Evolutionary conservation across 30 jellyfish, hydroid and myxozoan genomes (phyloP).

Genomic region (Rhopilema esculentum): DNA sequence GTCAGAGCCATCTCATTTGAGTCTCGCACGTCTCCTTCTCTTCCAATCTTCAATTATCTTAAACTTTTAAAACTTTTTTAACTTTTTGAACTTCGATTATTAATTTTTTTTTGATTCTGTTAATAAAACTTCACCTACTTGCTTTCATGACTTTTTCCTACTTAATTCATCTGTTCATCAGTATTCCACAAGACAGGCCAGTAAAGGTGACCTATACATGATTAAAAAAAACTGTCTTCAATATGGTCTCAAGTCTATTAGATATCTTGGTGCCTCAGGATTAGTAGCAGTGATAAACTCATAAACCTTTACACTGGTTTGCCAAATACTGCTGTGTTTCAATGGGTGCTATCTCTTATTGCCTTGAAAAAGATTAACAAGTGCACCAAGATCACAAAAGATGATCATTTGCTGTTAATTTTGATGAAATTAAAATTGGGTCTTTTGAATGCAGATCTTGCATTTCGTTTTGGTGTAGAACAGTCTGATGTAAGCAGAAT

Average conservation of each 20-base stretch:
- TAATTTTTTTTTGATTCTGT: constrained; percentile 48
- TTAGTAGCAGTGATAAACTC: constrained; percentile 13
- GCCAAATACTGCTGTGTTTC: not conserved
- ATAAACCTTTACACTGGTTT: constrained; percentile 52
- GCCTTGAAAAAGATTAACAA: not conserved
- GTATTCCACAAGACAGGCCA: no score
- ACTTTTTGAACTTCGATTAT: constrained; percentile 24
- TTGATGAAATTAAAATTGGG: constrained; percentile 52
- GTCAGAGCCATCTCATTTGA: constrained; percentile 55
- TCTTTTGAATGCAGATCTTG: constrained; percentile 39
- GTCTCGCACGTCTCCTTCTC: constrained; percentile 30
- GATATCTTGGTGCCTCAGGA: constrained; percentile 37
- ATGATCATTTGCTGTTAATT: constrained; percentile 32
- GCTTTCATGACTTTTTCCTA: no score
- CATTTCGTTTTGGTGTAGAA: constrained; percentile 32
- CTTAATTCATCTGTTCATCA: no score
- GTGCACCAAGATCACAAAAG: not conserved
- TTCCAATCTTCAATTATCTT: constrained; percentile 42
- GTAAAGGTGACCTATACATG: no score
- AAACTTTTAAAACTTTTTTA: constrained; percentile 25
- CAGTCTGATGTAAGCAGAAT: constrained; percentile 3
- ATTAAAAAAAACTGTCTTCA: no score
- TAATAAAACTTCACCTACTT: no score
- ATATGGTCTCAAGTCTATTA: no score
- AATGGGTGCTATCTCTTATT: constrained; percentile 31